Base-by-base conservation (phyloP, 2,797 vertebrate species). In the Tarsius wallacei region DNA sequence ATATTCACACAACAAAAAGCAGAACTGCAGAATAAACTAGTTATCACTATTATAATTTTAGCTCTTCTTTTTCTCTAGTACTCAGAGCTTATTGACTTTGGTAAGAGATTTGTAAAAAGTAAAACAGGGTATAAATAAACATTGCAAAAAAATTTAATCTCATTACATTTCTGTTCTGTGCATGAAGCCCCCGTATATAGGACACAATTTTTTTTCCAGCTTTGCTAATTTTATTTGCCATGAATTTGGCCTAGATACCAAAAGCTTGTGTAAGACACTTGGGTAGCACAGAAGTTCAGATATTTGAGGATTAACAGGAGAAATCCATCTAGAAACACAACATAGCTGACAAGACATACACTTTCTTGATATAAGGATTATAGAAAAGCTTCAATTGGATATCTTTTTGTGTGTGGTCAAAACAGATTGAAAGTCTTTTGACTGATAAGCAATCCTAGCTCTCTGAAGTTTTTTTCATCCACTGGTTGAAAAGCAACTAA, bases 351-450 rank as follows among this genome's bases (percentile, higher is more conserved):
- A 95, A 87, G 77, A 92, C 66, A 88, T 22, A 61, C 2, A 7
- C 61, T 95, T 96, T 96, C 88, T 96, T 93, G 42, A 81, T 82
- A 92, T 81, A 81, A 97, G 95, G 47, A 82, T 64, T 53, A 95
- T 16, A 95, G 33, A 68, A 87, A 93, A 86, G 16, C 33, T 89
- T 87, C 68, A 31, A 57, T 33, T 93, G 47, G 90, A 28, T 73
- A 49, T 85, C 53, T 76, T 76, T 80, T 71, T 28, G 24, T 87
- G 26, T 88, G 28, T 74, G 5, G 9, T 4, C n/a, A 12, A 88
- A 92, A 90, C 36, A 94, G n/a, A n/a, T 49, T 71, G 21, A 74
- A 74, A 90, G 66, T 78, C 83, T 96, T 96, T 95, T 85, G 71
- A 86, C 2, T 83, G 49, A 74, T 53, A 87, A 78, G 26, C 31